A percentile compares a stretch with the other conserved stretches of the same genome.
phyloP scores from a whole-genome alignment of 64 coral and sea anemone genomes.

The Montipora efflorescens region DNA sequence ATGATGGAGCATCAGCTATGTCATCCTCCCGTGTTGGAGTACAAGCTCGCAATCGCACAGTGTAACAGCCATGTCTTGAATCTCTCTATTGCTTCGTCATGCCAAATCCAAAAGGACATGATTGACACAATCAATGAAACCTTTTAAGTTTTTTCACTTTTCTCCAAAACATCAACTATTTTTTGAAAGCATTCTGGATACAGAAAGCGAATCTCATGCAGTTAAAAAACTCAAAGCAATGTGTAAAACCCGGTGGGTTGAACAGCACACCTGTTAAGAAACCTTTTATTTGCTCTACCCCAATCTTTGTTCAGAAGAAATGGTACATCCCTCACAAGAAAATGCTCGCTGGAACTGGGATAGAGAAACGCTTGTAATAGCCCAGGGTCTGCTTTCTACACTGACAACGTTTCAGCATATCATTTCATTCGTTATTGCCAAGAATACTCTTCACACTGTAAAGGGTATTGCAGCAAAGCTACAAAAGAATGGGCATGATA shows the following conservation, averaged over 20 bases:
- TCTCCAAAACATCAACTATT: constrained; percentile 66
- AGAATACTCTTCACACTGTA: constrained; percentile 25
- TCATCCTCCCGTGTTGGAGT: too few relatives aligned
- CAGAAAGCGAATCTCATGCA: constrained; percentile 12
- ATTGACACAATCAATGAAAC: constrained; percentile 52
- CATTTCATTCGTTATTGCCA: constrained; percentile 12
- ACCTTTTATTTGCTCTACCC: constrained; percentile 11
- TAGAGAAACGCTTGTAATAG: constrained; percentile 6
- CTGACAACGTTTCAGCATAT: background rate
- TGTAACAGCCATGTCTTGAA: background rate
- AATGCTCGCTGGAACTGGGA: constrained; percentile 26
- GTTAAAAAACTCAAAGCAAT: background rate
- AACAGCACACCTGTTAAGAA: constrained; percentile 17
- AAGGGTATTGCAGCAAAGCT: constrained; percentile 12
- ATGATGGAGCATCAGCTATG: background rate
- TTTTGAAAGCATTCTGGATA: constrained; percentile 50
- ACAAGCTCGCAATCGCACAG: too few relatives aligned
- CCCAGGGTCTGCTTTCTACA: too few relatives aligned
- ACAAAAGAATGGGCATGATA: constrained; percentile 10
- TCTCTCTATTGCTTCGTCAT: constrained; percentile 29
- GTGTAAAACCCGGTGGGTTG: background rate
- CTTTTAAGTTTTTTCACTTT: constrained; percentile 57
- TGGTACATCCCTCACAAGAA: constrained; percentile 11
- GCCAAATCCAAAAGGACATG: constrained; percentile 67
- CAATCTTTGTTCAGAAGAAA: constrained; percentile 8